A percentile compares a stretch with the other conserved stretches of the same genome.
These are phyloP conservation scores for Sciurus vulgaris DNA, from an alignment of 2,797 vertebrate genomes.

Conservation along the genomic window DNA sequence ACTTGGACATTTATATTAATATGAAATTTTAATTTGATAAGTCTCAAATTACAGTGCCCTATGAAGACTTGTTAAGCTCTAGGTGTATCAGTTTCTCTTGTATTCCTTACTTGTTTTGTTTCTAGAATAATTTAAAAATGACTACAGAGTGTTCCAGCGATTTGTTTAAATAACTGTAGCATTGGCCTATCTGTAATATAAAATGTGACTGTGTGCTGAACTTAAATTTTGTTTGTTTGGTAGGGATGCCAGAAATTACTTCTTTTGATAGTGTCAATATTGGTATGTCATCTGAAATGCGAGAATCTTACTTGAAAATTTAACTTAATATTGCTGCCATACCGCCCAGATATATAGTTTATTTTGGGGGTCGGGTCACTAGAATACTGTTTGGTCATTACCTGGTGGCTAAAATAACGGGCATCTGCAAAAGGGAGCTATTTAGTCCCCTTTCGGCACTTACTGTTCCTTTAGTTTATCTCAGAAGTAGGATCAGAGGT, in stretches of 20 bases:
- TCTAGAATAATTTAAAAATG: constrained; percentile 46
- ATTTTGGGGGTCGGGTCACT: background rate
- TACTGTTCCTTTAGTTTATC: background rate
- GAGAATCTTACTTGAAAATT: constrained; percentile 21
- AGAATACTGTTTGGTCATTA: background rate
- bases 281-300: background rate
- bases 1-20: background rate
- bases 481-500: background rate
- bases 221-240: constrained; percentile 42
- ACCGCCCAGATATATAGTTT: constrained; percentile 30
- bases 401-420: background rate
- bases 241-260: background rate
- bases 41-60: background rate
- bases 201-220: constrained; percentile 24
- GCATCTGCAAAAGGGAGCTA: background rate
- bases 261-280: background rate
- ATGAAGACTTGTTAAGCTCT: background rate
- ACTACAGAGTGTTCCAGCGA: background rate
- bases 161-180: constrained; percentile 25
- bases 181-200: background rate
- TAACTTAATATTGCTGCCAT: background rate
- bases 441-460: background rate
- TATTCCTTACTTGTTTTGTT: constrained; percentile 18
- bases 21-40: constrained; percentile 1
- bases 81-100: constrained; percentile 11